Conservation (phyloP, 2,113 vertebrate species). For the Pollimyrus isidori region DNA sequence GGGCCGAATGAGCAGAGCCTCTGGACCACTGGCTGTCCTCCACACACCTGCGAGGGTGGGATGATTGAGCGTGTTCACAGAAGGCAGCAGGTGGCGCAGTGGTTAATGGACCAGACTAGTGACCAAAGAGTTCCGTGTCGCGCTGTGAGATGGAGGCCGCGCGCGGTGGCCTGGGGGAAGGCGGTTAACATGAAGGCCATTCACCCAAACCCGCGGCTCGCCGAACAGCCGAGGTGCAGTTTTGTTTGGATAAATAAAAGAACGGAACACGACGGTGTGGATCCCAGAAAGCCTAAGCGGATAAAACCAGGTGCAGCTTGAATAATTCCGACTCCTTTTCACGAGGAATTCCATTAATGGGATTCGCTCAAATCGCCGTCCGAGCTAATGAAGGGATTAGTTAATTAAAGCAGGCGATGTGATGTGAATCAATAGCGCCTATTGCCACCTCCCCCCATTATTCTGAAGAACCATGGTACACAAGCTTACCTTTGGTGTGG, state of each 20-base stretch:
- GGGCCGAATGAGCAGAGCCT: not conserved
- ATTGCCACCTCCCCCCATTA: not conserved
- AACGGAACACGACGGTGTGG: not conserved
- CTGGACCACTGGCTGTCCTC: not conserved
- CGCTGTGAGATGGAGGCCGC: not conserved
- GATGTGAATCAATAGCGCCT: conserved; percentile 3
- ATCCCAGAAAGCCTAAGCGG: not conserved
- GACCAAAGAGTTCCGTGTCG: not conserved
- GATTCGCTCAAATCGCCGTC: not conserved
- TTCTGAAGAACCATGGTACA: not conserved
- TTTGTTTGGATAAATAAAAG: conserved; percentile 4
- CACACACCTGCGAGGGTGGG: not conserved
- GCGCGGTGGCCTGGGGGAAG: not conserved
- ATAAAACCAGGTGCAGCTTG: not conserved
- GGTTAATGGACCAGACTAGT: conserved; percentile 4
- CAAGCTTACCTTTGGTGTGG: not conserved
- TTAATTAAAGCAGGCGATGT: not conserved
- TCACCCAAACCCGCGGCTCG: not conserved
- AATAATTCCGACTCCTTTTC: not conserved
- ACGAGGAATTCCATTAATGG: not conserved
- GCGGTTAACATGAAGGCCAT: not conserved
- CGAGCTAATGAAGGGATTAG: not conserved
- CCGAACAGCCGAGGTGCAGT: not conserved
- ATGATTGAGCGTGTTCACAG: not conserved
- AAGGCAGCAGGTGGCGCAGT: not conserved